Percentiles rank a stretch among this genome's conserved stretches.
Conservation (phyloP, 1,140 invertebrate species). For the Hylyphantes graminicola region DNA sequence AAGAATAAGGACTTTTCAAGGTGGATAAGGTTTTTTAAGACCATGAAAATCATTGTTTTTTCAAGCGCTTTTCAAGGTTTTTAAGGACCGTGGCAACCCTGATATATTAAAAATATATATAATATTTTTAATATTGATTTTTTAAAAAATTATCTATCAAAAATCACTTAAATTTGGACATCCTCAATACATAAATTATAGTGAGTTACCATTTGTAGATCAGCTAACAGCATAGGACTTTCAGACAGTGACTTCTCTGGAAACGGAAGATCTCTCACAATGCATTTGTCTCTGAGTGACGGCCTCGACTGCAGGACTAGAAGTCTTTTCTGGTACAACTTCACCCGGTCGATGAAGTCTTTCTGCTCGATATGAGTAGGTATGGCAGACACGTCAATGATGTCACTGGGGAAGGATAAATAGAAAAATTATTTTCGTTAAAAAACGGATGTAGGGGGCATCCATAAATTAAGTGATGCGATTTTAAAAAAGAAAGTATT, state of each 20-base stretch:
- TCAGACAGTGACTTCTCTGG: conserved; percentile 73
- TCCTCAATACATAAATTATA: conserved; percentile 11
- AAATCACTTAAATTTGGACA: too few relatives aligned
- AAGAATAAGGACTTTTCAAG: too few relatives aligned
- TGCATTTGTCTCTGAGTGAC: conserved; percentile 65
- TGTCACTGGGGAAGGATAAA: conserved; percentile 73
- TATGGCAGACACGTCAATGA: conserved; percentile 84
- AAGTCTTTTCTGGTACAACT: conserved; percentile 75
- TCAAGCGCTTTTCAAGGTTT: too few relatives aligned
- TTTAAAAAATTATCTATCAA: too few relatives aligned
- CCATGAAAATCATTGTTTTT: too few relatives aligned
- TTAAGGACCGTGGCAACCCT: too few relatives aligned
- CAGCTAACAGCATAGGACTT: conserved; percentile 70
- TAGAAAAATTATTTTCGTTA: neutral
- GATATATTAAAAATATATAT: too few relatives aligned
- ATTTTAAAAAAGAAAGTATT: too few relatives aligned
- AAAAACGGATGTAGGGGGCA: too few relatives aligned
- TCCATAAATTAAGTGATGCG: too few relatives aligned
- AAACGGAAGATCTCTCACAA: conserved; percentile 73
- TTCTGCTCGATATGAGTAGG: conserved; percentile 83
- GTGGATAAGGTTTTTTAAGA: too few relatives aligned
- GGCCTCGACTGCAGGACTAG: conserved; percentile 66
- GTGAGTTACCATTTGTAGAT: conserved; percentile 73
- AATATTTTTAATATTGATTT: too few relatives aligned
- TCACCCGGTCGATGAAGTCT: conserved; percentile 81